Conservation (phyloP, 2,113 vertebrate species). For the Carettochelys insculpta region DNA sequence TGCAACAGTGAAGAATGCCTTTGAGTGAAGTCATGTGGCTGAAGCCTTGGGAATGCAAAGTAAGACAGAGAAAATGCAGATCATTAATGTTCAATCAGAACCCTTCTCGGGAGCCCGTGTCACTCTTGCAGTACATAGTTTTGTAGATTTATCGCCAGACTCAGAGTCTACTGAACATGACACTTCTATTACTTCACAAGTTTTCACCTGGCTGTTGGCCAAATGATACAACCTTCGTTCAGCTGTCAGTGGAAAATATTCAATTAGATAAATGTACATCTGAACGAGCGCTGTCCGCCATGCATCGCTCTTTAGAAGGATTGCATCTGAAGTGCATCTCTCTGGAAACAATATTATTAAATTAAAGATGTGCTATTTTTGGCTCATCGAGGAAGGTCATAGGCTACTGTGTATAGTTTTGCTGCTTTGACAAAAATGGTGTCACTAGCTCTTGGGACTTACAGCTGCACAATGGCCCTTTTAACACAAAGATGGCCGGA, state of each 20-base stretch:
- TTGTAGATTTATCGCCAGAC: constrained; percentile 1
- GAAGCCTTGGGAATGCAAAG: background rate
- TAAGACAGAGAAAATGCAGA: background rate
- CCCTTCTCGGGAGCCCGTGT: background rate
- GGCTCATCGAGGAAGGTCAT: background rate
- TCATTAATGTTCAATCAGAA: background rate
- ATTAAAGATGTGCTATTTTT: constrained; percentile 16
- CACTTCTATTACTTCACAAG: background rate
- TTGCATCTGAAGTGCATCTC: constrained; percentile 15
- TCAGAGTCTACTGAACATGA: background rate
- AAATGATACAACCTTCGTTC: constrained; percentile 51
- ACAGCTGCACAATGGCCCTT: background rate
- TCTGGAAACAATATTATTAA: constrained; percentile 33
- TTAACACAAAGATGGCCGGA: background rate
- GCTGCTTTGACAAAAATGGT: background rate
- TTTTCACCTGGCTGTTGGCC: constrained; percentile 49
- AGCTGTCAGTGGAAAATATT: constrained; percentile 64
- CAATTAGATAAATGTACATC: constrained; percentile 46
- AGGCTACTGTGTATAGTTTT: background rate
- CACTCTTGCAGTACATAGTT: background rate
- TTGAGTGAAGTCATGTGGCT: background rate
- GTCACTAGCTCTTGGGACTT: background rate
- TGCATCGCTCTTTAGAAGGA: constrained; percentile 27
- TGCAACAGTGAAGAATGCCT: background rate
- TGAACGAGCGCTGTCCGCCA: constrained; percentile 41